phyloP scores from a whole-genome alignment of 2,797 vertebrate species.

The Tangara arthus region DNA sequence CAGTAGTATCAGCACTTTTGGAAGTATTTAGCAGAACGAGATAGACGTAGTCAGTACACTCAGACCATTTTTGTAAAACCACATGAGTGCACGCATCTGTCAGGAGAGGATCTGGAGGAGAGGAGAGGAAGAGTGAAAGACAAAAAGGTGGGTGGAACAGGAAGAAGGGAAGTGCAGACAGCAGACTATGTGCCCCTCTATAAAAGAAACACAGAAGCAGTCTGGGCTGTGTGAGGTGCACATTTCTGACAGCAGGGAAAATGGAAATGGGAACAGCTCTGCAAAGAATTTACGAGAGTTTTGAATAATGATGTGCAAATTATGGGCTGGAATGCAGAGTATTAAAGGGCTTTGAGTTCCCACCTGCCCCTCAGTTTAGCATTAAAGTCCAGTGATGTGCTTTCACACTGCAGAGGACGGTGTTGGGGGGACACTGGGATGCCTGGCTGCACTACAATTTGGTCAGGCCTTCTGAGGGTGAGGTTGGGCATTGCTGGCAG shows the following conservation, averaged over 20 bases:
- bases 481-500: neutral
- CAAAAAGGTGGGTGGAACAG: neutral
- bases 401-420: neutral
- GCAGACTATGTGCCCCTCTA: neutral
- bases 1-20: neutral
- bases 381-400: neutral
- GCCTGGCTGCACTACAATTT: neutral
- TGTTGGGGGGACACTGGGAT: fast-evolving
- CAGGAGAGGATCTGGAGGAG: neutral
- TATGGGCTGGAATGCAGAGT: neutral
- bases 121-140: neutral
- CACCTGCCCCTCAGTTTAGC: neutral
- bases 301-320: constrained; percentile 10
- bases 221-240: neutral
- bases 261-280: neutral
- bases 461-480: neutral
- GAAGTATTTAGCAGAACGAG: neutral
- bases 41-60: neutral
- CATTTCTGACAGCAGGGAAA: constrained; percentile 2
- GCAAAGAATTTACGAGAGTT: neutral
- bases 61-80: neutral
- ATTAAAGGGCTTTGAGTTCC: neutral
- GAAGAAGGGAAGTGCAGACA: neutral
- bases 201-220: neutral
- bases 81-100: neutral